These are phyloP conservation scores for Heliconius ethilla DNA, from an alignment of 2,888 invertebrate genomes.

Conservation along the genomic window DNA sequence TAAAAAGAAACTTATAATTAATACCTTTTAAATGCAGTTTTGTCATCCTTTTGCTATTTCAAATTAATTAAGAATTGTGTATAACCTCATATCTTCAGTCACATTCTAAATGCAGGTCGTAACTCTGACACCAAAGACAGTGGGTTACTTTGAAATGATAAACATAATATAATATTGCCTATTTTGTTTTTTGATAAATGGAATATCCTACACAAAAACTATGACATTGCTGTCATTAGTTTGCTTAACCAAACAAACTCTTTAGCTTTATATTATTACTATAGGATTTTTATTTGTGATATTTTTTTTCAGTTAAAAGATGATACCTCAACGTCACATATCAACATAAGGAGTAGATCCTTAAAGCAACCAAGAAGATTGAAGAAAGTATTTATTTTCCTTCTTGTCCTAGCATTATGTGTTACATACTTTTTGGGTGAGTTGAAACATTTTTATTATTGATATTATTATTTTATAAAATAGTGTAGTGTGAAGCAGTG, in stretches of 20 bases:
- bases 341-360: slow-evolving; percentile 61
- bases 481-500: no score
- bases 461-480: background rate
- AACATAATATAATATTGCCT: background rate
- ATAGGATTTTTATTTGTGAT: background rate
- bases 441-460: slow-evolving; percentile 45
- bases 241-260: no score
- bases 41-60: background rate
- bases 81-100: background rate
- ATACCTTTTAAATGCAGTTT: background rate
- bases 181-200: background rate
- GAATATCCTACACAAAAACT: background rate
- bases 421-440: slow-evolving; percentile 75
- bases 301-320: slow-evolving; percentile 73
- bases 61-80: background rate
- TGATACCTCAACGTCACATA: slow-evolving; percentile 66
- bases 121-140: background rate
- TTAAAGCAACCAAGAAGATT: slow-evolving; percentile 69
- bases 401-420: slow-evolving; percentile 66
- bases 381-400: slow-evolving; percentile 71
- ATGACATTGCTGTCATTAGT: no score
- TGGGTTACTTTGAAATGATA: background rate
- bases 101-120: background rate
- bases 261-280: no score
- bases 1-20: background rate